These are phyloP conservation scores for Chrysopa pallens DNA, from an alignment of 1,140 invertebrate species.

Conservation along the genomic window DNA sequence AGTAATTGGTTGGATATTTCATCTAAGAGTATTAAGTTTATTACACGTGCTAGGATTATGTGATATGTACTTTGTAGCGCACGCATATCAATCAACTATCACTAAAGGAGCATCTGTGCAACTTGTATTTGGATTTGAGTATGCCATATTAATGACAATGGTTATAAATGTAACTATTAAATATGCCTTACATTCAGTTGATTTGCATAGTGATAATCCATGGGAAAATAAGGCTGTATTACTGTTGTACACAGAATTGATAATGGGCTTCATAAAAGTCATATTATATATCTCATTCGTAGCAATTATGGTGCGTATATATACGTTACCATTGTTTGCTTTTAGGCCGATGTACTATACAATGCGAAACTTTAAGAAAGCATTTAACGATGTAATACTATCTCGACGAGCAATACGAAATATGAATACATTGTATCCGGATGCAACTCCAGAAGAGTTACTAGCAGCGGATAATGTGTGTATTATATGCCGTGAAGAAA, in stretches of 20 bases:
- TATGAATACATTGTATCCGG: constrained; percentile 96
- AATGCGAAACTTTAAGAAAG: constrained; percentile 94
- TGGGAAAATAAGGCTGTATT: constrained; percentile 99
- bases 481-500: constrained; percentile 95
- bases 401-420: constrained; percentile 91
- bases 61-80: constrained; percentile 80
- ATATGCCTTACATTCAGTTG: constrained; percentile 86
- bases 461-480: constrained; percentile 94
- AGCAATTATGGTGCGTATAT: constrained; percentile 91
- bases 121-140: constrained; percentile 98
- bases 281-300: constrained; percentile 88
- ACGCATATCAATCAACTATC: constrained; percentile 90
- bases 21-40: constrained; percentile 77
- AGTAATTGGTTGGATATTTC: constrained; percentile 88
- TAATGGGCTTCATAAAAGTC: constrained; percentile 82
- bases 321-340: constrained; percentile 94
- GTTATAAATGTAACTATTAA: constrained; percentile 89
- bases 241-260: constrained; percentile 87
- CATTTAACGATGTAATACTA: constrained; percentile 92
- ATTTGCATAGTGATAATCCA: constrained; percentile 86
- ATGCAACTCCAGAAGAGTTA: constrained; percentile 87
- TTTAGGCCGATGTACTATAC: constrained; percentile 98
- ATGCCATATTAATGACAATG: constrained; percentile 90
- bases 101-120: constrained; percentile 92
- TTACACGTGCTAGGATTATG: constrained; percentile 61